Evolutionary conservation across 2,888 invertebrate species (phyloP).

Genomic region (Lucinisca nassula): DNA sequence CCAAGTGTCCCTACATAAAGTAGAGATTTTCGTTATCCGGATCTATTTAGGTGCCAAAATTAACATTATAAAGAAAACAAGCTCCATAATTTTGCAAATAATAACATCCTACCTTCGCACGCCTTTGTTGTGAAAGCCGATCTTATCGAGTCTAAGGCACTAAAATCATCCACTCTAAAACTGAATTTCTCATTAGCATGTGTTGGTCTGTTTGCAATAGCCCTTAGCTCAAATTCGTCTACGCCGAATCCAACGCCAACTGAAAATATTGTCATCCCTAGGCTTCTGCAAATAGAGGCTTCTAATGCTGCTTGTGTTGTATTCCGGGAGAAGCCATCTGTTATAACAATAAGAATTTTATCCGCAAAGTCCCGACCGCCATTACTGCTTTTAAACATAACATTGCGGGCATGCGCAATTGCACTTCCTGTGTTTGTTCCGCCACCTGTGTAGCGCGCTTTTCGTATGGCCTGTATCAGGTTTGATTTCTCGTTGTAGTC

Average conservation of each 20-base stretch:
- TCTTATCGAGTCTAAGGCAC: conserved; percentile 71
- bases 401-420: conserved; percentile 58
- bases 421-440: conserved; percentile 65
- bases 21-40: too few relatives aligned
- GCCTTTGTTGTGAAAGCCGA: conserved; percentile 67
- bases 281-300: conserved; percentile 49
- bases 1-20: too few relatives aligned
- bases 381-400: conserved; percentile 59
- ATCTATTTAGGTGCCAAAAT: too few relatives aligned
- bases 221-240: conserved; percentile 70
- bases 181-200: conserved; percentile 63
- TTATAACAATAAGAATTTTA: conserved; percentile 77
- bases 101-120: conserved; percentile 78
- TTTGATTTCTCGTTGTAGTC: conserved; percentile 27
- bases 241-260: conserved; percentile 70
- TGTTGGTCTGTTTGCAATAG: conserved; percentile 76
- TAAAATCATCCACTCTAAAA: conserved; percentile 77
- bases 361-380: conserved; percentile 71
- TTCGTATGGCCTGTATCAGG: conserved; percentile 44
- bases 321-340: conserved; percentile 76
- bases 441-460: conserved; percentile 49
- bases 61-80: too few relatives aligned
- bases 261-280: conserved; percentile 69
- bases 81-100: too few relatives aligned
- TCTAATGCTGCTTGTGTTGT: conserved; percentile 52